Evolutionary conservation across 2,797 vertebrate species (phyloP).

Genomic region (Tarsius wallacei): DNA sequence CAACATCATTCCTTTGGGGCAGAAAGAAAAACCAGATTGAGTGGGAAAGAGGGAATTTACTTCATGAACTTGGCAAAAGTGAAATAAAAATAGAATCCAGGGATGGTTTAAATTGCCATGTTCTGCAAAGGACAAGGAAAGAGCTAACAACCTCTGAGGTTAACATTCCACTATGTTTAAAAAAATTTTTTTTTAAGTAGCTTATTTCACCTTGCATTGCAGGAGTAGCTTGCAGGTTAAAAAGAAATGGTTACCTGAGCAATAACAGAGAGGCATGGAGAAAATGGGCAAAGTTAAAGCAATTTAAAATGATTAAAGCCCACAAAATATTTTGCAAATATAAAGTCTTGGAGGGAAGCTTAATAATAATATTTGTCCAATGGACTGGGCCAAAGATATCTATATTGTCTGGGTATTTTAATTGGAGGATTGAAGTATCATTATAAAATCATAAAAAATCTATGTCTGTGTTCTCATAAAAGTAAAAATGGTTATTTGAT

Average conservation of each 20-base stretch:
- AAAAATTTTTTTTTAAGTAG: background rate
- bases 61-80: conserved; percentile 79
- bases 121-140: conserved; percentile 16
- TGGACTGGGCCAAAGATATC: conserved; percentile 78
- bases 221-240: background rate
- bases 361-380: conserved; percentile 85
- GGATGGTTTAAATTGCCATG: conserved; percentile 44
- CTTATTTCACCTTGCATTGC: conserved; percentile 29
- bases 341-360: conserved; percentile 79
- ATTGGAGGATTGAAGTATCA: conserved; percentile 79
- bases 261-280: conserved; percentile 55
- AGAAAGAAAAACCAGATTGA: conserved; percentile 79
- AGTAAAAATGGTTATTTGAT: conserved; percentile 79
- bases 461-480: conserved; percentile 80
- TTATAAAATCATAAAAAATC: conserved; percentile 83
- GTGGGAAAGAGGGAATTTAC: conserved; percentile 78
- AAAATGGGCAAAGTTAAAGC: conserved; percentile 72
- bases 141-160: background rate
- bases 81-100: conserved; percentile 78
- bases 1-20: conserved; percentile 80
- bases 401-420: conserved; percentile 86
- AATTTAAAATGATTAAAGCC: conserved; percentile 81
- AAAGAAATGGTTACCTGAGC: conserved; percentile 17
- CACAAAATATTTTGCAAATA: conserved; percentile 79
- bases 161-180: conserved; percentile 17